Evolutionary conservation across 2,113 vertebrate genomes (phyloP).

Genomic region (Lamprologus speciosus): DNA sequence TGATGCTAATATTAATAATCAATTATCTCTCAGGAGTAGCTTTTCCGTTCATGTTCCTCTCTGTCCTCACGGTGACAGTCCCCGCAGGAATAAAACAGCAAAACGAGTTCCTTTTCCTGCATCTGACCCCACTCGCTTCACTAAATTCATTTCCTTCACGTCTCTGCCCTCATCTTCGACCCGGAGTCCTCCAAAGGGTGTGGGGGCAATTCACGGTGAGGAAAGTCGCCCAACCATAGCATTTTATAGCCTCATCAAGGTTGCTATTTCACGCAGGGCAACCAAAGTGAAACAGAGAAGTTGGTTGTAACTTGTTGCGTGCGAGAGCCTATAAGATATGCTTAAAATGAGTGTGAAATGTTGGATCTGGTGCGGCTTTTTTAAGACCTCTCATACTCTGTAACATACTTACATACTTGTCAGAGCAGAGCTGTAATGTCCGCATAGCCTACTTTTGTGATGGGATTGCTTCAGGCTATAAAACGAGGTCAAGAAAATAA

Average conservation of each 20-base stretch:
- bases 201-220: slow-evolving; percentile 54
- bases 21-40: not conserved
- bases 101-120: slow-evolving; percentile 66
- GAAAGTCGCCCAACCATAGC: slow-evolving; percentile 48
- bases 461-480: not conserved
- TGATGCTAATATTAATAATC: not conserved
- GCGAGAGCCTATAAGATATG: not conserved
- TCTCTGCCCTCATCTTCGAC: slow-evolving; percentile 46
- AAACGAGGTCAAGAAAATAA: not conserved
- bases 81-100: slow-evolving; percentile 37
- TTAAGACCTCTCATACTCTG: not conserved
- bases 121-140: slow-evolving; percentile 67
- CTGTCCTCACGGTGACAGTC: not conserved
- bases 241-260: slow-evolving; percentile 59
- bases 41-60: not conserved
- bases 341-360: not conserved
- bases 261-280: slow-evolving; percentile 32
- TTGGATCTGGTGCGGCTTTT: not conserved
- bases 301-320: not conserved
- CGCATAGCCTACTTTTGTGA: not conserved
- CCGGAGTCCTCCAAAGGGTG: slow-evolving; percentile 47
- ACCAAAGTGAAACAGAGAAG: slow-evolving; percentile 8
- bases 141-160: slow-evolving; percentile 74
- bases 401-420: not conserved
- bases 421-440: not conserved